Percentiles rank a stretch among this genome's conserved stretches.
Conservation (phyloP, 2,888 invertebrate species). For the Mesorhabditis belari region DNA sequence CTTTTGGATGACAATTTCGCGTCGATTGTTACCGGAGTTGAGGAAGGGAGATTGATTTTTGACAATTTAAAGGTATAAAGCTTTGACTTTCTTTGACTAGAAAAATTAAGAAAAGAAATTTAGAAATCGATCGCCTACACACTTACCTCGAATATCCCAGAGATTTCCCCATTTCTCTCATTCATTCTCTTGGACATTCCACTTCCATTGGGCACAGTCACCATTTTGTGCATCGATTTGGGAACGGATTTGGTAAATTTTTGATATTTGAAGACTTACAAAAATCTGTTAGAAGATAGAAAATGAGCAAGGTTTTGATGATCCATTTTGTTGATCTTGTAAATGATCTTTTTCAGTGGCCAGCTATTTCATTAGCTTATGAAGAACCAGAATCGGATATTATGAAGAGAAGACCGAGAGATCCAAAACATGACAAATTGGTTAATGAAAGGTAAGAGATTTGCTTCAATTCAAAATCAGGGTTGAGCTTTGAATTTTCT, state of each 20-base stretch:
- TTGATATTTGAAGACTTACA: neutral
- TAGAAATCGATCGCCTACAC: constrained; percentile 61
- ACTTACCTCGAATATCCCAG: constrained; percentile 58
- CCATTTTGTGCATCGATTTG: constrained; percentile 60
- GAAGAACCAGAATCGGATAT: constrained; percentile 69
- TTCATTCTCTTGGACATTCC: constrained; percentile 58
- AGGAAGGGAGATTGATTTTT: constrained; percentile 62
- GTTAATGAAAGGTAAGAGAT: constrained; percentile 65
- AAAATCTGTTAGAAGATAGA: too few relatives aligned
- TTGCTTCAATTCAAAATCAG: neutral
- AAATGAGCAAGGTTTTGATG: too few relatives aligned
- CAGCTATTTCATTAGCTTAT: constrained; percentile 70
- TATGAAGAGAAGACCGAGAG: constrained; percentile 65
- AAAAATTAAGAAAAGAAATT: constrained; percentile 38
- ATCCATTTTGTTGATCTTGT: too few relatives aligned
- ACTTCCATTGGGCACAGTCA: constrained; percentile 59
- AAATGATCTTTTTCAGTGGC: constrained; percentile 53
- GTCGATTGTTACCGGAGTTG: constrained; percentile 84
- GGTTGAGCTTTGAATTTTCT: too few relatives aligned
- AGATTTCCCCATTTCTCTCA: constrained; percentile 59
- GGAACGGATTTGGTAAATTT: constrained; percentile 59
- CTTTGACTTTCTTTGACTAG: neutral
- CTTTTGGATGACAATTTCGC: constrained; percentile 93
- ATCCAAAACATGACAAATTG: constrained; percentile 64
- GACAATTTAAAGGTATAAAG: constrained; percentile 58